Conservation (phyloP, 2,888 invertebrate species). For the Lobophora halterata region DNA sequence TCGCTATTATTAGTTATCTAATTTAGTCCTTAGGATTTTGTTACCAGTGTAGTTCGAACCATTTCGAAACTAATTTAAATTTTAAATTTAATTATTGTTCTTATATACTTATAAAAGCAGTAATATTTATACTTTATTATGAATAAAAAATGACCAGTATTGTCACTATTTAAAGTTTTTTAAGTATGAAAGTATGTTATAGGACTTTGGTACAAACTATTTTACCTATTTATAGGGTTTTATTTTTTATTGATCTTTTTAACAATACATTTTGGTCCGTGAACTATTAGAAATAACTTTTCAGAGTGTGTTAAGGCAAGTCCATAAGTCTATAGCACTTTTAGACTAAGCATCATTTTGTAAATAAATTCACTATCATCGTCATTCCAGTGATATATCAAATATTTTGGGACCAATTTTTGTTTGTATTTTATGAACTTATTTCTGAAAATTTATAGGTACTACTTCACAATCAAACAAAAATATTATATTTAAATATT, state of each 20-base stretch:
- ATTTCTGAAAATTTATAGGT: background rate
- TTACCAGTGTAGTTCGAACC: constrained; percentile 20
- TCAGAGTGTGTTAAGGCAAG: constrained; percentile 24
- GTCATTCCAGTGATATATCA: constrained; percentile 18
- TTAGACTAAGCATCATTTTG: constrained; percentile 17
- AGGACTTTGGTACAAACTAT: constrained; percentile 50
- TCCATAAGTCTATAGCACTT: constrained; percentile 15
- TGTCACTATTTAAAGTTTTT: constrained; percentile 46
- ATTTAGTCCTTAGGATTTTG: constrained; percentile 28
- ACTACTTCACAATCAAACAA: no score
- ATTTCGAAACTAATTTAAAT: constrained; percentile 12
- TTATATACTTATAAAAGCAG: constrained; percentile 14
- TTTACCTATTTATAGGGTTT: constrained; percentile 33
- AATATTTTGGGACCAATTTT: constrained; percentile 23
- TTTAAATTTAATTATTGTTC: no score
- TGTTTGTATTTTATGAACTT: background rate
- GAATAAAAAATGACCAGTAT: constrained; percentile 47
- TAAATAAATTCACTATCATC: constrained; percentile 20
- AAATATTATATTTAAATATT: background rate
- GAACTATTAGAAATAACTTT: constrained; percentile 23
- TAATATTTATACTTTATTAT: constrained; percentile 24
- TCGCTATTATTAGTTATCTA: constrained; percentile 33
- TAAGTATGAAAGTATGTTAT: constrained; percentile 37
- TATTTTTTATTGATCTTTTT: constrained; percentile 37
- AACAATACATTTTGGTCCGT: constrained; percentile 35